These are phyloP conservation scores for Anser cygnoides DNA, from an alignment of 2,113 vertebrate genomes.

Conservation along the genomic window DNA sequence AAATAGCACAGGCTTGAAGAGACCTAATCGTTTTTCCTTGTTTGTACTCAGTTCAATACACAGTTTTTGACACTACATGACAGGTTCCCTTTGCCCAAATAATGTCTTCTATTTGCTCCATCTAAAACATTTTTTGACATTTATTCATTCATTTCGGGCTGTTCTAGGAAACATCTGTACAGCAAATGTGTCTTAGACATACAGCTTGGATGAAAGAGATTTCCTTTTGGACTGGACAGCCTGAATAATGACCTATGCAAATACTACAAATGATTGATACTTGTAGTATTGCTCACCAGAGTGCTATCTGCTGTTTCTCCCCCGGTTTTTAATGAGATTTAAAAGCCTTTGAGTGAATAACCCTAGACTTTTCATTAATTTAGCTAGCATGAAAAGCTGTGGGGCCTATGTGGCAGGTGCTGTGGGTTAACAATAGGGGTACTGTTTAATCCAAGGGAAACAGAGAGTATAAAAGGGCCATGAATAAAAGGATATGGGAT, in stretches of 20 bases:
- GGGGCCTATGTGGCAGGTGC: constrained; percentile 59
- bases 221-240: constrained; percentile 61
- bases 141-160: constrained; percentile 43
- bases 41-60: neutral
- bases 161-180: constrained; percentile 73
- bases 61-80: neutral
- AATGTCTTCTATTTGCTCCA: constrained; percentile 38
- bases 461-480: constrained; percentile 30
- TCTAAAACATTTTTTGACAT: constrained; percentile 52
- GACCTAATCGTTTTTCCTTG: neutral
- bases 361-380: constrained; percentile 50
- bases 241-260: constrained; percentile 62
- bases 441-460: constrained; percentile 63
- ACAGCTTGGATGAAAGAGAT: constrained; percentile 59
- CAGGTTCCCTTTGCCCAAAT: constrained; percentile 21
- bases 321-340: constrained; percentile 33
- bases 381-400: constrained; percentile 41
- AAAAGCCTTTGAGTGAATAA: constrained; percentile 31
- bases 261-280: constrained; percentile 61
- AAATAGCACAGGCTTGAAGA: neutral
- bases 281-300: constrained; percentile 29
- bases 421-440: constrained; percentile 56
- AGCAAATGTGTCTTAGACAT: constrained; percentile 70
- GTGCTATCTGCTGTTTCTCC: constrained; percentile 38
- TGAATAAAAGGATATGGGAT: constrained; percentile 44